Base-by-base conservation (phyloP, 2,797 vertebrate genomes). In the Gambelia wislizenii region DNA sequence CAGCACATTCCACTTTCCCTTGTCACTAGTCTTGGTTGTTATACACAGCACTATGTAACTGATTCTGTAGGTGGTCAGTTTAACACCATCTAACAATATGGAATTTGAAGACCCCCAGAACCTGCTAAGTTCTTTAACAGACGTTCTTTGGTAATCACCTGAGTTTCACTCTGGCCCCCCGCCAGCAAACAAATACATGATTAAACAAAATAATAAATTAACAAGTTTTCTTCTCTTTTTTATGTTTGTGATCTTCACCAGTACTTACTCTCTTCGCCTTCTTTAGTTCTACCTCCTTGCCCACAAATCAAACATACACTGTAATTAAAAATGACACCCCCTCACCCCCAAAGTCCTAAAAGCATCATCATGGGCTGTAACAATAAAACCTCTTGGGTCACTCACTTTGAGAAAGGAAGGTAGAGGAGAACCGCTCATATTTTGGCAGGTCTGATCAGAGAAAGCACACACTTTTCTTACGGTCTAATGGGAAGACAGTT, bases 1-100 rank as follows among this genome's bases (percentile, higher is more conserved):
- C 84, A 89, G 30, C 70, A 69, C 9, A 78, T 90, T 89, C 87
- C 81, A 88, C 83, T 86, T 77, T 78, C 74, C 47, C 39, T 78
- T 54, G 75, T 79, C 83, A 88, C 27, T 64, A 92, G 83, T 87
- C 44, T 42, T 90, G 30, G 47, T 75, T 86, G 64, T 78, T 87
- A n/a, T 77, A 74, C 75, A 85, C 6, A 56, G 47, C 47, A 87
- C 76, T 83, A 78, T 78, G 82, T 75, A 69, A 83, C 42, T 49
- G 59, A 25, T 69, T 77, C 25, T 49, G 39, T 72, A 42, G 76
- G n/a, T 76, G 75, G 74, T 6, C 49, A 84, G 64, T 30, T 80
- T 36, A 72, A 42, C 14, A 67, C 12, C 30, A 70, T 42, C 39
- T 72, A 67, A 33, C 33, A 42, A 39, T 44, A 75, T 10, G 72